phyloP scores from a whole-genome alignment of 2,888 invertebrate species.

The Aethes cnicana region DNA sequence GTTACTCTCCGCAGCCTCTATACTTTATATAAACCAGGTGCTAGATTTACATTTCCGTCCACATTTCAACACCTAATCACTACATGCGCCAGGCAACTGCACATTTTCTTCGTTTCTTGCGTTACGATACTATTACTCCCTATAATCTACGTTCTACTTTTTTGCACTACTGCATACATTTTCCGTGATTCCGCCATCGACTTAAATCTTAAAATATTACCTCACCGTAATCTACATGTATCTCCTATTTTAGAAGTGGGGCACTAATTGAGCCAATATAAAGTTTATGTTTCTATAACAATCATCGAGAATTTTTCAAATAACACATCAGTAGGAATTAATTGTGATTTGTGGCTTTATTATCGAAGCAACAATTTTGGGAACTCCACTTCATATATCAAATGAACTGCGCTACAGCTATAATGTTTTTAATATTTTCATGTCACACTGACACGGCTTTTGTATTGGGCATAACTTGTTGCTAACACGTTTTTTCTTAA shows the following conservation, averaged over 20 bases:
- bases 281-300: slow-evolving; percentile 16
- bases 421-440: slow-evolving; percentile 30
- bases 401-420: slow-evolving; percentile 8
- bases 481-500: neutral
- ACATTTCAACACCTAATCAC: slow-evolving; percentile 40
- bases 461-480: slow-evolving; percentile 11
- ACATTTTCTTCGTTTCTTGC: slow-evolving; percentile 39
- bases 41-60: slow-evolving; percentile 31
- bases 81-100: slow-evolving; percentile 31
- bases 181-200: slow-evolving; percentile 22
- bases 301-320: slow-evolving; percentile 9
- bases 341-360: slow-evolving; percentile 29
- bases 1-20: slow-evolving; percentile 13
- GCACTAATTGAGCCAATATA: slow-evolving; percentile 18
- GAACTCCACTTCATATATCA: slow-evolving; percentile 21
- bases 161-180: slow-evolving; percentile 30
- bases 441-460: slow-evolving; percentile 21
- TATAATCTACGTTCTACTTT: slow-evolving; percentile 36
- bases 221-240: slow-evolving; percentile 6
- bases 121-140: slow-evolving; percentile 39
- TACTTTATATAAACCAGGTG: slow-evolving; percentile 24
- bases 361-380: slow-evolving; percentile 22
- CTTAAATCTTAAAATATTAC: slow-evolving; percentile 12
- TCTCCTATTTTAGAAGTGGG: slow-evolving; percentile 4
- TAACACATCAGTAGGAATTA: slow-evolving; percentile 7